Base-by-base conservation (phyloP, 2,113 vertebrate species). In the Cyrtonyx montezumae region DNA sequence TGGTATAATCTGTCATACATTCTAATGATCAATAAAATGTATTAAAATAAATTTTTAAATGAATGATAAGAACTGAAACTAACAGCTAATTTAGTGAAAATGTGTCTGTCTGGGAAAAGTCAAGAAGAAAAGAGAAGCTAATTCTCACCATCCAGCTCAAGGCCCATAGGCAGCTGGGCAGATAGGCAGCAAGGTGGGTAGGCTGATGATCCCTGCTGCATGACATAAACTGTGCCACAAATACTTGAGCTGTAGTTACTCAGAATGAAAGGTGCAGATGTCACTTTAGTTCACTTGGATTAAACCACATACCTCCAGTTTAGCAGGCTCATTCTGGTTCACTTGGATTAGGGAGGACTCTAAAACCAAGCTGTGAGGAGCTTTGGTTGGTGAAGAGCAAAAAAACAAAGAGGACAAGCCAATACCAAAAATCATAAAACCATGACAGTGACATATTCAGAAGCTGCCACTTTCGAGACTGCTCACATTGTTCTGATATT, bases 101-200 rank as follows among this genome's bases (percentile, higher is more conserved):
- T 9, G 5, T 0, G 0, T 16, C 40, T 45, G 22, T 66, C 75
- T n/a, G 86, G 43, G 14, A 62, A 18, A 36, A 76, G 18, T 40
- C 8, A 16, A 42, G 34, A 61, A 56, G 56, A 21, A 34, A 25
- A 25, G 40, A 45, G 53, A 53, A 65, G 6, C 11, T 26, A 3
- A 26, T 30, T 67, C 18, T 37, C 37, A 48, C 36, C 13, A 1
- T 34, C 49, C 17, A 25, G 45, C 40, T 43, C 19, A 13, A 21
- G 46, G 2, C 30, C 25, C 22, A 8, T 8, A 0, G 0, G 0
- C 1, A 5, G 45, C 36, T 30, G 40, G 32, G 21, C 28, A 22
- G 28, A 5, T 37, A 22, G 55, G 63, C 42, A 40, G 79, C 0
- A 0, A 46, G 30, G 30, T 22, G 61, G 59, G 53, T 3, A 14